Conservation (phyloP, 2,797 vertebrate species). For the Cacajao melanocephalus region DNA sequence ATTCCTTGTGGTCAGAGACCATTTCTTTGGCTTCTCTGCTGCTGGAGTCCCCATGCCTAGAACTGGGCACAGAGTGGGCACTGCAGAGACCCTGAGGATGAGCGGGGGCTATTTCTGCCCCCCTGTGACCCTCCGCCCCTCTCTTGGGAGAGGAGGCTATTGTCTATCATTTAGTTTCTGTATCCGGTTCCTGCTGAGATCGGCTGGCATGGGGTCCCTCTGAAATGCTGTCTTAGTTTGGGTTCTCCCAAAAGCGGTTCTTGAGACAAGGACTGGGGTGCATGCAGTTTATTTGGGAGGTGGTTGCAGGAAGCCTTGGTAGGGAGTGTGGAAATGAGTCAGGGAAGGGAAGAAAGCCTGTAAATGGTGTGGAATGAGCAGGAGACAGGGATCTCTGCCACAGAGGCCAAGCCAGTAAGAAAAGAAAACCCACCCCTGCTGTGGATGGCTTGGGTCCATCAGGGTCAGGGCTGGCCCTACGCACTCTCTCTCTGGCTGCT, state of each 20-base stretch:
- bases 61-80: background rate
- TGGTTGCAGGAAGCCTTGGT: background rate
- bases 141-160: background rate
- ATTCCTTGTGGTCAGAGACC: background rate
- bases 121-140: background rate
- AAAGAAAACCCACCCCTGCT: background rate
- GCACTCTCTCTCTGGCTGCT: background rate
- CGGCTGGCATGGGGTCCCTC: background rate
- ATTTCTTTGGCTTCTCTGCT: background rate
- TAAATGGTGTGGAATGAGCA: background rate
- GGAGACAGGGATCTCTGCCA: background rate
- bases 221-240: background rate
- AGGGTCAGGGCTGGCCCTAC: background rate
- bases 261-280: background rate
- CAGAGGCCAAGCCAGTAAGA: background rate
- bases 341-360: background rate
- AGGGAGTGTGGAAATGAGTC: background rate
- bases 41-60: background rate
- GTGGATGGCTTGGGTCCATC: background rate
- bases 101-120: no score
- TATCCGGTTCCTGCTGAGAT: background rate
- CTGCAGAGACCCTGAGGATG: background rate
- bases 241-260: background rate
- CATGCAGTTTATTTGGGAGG: background rate
- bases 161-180: background rate